Evolutionary conservation across 2,888 invertebrate genomes (phyloP).

Genomic region (Lasioglossum zephyrum): DNA sequence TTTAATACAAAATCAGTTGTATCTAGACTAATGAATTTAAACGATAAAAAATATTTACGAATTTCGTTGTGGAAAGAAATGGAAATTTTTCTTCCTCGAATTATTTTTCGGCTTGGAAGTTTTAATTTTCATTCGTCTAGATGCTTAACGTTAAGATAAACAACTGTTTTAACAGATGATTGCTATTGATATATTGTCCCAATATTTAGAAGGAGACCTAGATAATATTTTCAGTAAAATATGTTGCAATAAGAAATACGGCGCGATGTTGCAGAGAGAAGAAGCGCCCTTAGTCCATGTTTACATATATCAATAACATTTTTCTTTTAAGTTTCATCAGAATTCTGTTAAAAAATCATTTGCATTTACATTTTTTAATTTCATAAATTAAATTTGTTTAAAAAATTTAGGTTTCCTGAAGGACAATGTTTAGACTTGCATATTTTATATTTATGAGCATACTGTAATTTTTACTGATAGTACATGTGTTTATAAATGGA

Average conservation of each 20-base stretch:
- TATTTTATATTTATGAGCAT: not conserved
- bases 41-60: not conserved
- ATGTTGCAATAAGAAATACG: constrained; percentile 28
- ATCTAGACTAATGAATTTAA: not conserved
- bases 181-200: constrained; percentile 11
- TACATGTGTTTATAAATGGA: not conserved
- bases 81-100: not conserved
- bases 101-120: not conserved
- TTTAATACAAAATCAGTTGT: not conserved
- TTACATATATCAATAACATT: constrained; percentile 35
- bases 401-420: constrained; percentile 3
- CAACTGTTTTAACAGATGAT: not conserved
- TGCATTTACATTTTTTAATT: not conserved
- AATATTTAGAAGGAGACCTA: not conserved
- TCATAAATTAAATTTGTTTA: not conserved
- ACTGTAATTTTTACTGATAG: not conserved
- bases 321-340: not conserved
- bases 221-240: constrained; percentile 5
- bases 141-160: not conserved
- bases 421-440: not conserved
- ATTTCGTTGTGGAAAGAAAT: not conserved
- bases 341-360: not conserved
- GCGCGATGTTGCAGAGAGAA: constrained; percentile 65
- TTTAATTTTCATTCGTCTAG: not conserved
- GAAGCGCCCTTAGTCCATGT: constrained; percentile 71